Conservation (phyloP, 2,888 invertebrate genomes). For the Idaea aversata region DNA sequence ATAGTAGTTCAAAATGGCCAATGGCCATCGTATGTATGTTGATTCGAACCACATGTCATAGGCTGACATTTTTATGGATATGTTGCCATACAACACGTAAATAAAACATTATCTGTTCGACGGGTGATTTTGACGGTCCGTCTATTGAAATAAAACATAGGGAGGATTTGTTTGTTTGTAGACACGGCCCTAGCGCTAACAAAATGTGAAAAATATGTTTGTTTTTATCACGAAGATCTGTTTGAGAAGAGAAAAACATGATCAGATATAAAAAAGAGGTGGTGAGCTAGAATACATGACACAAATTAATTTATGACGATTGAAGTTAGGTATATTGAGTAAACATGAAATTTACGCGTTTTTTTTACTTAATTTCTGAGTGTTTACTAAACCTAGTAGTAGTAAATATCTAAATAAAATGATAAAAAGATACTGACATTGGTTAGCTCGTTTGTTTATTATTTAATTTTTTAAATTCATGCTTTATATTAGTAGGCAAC, state of each 20-base stretch:
- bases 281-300: neutral
- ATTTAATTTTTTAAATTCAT: too few species aligned
- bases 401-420: too few species aligned
- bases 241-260: conserved; percentile 7
- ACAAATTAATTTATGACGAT: neutral
- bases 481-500: too few species aligned
- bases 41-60: neutral
- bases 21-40: neutral
- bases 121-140: neutral
- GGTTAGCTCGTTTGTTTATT: too few species aligned
- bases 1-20: neutral
- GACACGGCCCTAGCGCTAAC: conserved; percentile 4
- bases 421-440: too few species aligned
- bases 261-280: neutral
- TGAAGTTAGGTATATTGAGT: too few species aligned
- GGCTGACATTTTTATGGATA: neutral
- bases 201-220: conserved; percentile 12
- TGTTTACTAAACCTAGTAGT: too few species aligned
- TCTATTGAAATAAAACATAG: conserved; percentile 6
- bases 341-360: too few species aligned
- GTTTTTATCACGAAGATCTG: conserved; percentile 12
- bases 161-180: conserved; percentile 7
- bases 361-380: too few species aligned
- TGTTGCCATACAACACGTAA: conserved; percentile 3
- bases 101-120: conserved; percentile 6